Evolutionary conservation across 2,797 vertebrate species (phyloP), one percentile per base, ranked within the genome.

Genomic region (Cuculus canorus): DNA sequence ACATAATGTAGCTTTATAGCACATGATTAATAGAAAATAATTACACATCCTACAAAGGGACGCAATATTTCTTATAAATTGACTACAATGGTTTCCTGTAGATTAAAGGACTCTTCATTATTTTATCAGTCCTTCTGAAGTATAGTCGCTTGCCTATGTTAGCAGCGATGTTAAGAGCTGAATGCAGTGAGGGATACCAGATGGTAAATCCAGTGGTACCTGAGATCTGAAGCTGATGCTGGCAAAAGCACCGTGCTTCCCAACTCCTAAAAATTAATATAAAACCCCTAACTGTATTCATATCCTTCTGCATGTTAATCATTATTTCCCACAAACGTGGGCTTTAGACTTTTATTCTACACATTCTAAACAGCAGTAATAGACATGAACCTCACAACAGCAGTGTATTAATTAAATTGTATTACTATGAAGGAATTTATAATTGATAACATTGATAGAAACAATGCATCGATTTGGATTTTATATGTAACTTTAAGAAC

Each of bases 1-100:
- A 84, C 97, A 98, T 98, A 98, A 98, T 98, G 98, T 97, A 97
- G 97, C 98, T 98, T 98, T 98, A 98, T 97, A 98, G 97, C 93
- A 94, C 97, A 98, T 98, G 98, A 98, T 98, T 98, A 98, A 98
- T 98, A 98, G 98, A 98, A 98, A 98, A 98, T 98, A 98, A 98
- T 98, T 98, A 98, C 98, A 98, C 82, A 95, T 98, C 97, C 97
- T 98, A 98, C 98, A 98, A 98, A 98, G 98, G 98, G 98, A 98
- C 97, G 98, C 97, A 98, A 98, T 98, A 98, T 98, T 98, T 98
- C 98, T 98, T 98, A 97, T 98, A 98, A 98, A 98, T 98, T 98
- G 98, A 98, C 98, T 98, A 96, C 97, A 98, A 98, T 98, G 97
- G 97, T 98, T 98, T 98, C 97, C 97, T 98, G 97, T 98, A 98